A percentile compares a stretch with the other conserved stretches of the same genome.
phyloP scores from a whole-genome alignment of 2,113 vertebrate genomes.

The Haplochromis vanheusdeni region DNA sequence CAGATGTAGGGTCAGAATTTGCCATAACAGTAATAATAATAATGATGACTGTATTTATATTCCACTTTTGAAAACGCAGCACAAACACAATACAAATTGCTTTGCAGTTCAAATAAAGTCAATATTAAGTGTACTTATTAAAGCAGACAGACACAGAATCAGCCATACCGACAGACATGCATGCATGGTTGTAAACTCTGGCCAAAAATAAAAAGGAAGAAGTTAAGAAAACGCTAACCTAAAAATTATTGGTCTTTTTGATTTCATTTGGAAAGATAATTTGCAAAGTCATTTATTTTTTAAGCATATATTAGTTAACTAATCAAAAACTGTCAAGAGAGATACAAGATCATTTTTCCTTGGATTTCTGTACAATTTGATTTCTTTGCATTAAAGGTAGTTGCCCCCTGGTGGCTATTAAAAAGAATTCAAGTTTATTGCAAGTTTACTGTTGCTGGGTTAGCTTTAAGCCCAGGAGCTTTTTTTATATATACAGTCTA shows the following conservation, averaged over 20 bases:
- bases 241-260: neutral
- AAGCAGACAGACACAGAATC: neutral
- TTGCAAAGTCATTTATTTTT: neutral
- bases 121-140: rapidly evolving
- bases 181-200: neutral
- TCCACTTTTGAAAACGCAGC: neutral
- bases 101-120: neutral
- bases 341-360: rapidly evolving
- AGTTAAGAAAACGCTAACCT: neutral
- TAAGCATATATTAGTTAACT: neutral
- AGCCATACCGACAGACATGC: neutral
- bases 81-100: neutral
- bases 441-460: neutral
- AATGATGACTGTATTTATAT: neutral
- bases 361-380: neutral
- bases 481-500: neutral
- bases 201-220: neutral
- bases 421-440: neutral
- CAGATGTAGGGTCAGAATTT: neutral
- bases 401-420: neutral
- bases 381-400: neutral
- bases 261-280: neutral
- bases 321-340: neutral
- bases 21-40: neutral
- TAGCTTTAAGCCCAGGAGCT: neutral